phyloP scores from a whole-genome alignment of 2,888 invertebrate species.

The Schizaphis graminum region DNA sequence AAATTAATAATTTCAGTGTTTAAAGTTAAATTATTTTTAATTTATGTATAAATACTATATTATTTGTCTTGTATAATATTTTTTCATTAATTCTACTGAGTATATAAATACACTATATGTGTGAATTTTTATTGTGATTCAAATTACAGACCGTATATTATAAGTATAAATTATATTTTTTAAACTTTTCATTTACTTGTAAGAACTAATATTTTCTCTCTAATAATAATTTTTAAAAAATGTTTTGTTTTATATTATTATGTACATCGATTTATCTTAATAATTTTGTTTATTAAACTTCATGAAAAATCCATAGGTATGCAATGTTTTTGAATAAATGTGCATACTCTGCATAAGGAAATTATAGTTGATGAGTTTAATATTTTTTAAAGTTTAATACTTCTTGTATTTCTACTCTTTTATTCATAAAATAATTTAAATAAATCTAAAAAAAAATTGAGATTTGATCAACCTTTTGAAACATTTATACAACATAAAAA shows the following conservation, averaged over 20 bases:
- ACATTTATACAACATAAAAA: neutral
- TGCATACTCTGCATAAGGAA: neutral
- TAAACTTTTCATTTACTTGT: neutral
- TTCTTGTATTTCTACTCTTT: neutral
- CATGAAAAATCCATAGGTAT: rapidly evolving
- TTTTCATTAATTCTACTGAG: neutral
- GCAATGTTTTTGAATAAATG: neutral
- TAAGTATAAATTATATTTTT: neutral
- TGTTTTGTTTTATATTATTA: neutral
- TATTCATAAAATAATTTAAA: neutral
- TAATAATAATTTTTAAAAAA: neutral
- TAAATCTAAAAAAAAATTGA: neutral
- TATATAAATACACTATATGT: neutral
- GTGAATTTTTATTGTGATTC: neutral
- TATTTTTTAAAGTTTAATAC: neutral
- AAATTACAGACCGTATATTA: neutral
- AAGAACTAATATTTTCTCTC: neutral
- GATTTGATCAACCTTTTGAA: neutral
- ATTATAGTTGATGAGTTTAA: neutral
- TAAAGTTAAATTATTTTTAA: neutral
- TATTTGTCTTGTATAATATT: neutral
- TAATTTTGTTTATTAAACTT: neutral
- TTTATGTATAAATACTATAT: neutral
- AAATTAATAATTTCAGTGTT: neutral
- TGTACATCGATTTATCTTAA: neutral